Evolutionary conservation across 1,140 invertebrate genomes (phyloP), one percentile per base, ranked within the genome.

Genomic region (Megalopta genalis): DNA sequence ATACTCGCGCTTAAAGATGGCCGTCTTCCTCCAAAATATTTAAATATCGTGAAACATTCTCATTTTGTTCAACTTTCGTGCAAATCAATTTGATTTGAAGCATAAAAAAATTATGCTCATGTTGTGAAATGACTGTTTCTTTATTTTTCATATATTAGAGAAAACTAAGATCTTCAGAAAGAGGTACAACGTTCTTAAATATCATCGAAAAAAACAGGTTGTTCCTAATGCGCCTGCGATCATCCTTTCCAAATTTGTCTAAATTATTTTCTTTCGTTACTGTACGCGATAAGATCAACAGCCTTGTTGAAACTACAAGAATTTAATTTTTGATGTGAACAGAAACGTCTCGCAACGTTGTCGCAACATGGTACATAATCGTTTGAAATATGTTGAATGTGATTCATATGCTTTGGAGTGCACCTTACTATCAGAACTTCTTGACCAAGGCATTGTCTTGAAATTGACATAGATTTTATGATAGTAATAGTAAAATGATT

Each of bases 1-100:
- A 90, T 89, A 81, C 71, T 77, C 76, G 60, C 68, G 59, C 89
- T 88, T 86, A 89, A 91, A 91, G 85, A 91, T 91, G 89, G 89
- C 89, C 69, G 85, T 78, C 83, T 82, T 85, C 81, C 83, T 85
- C 83, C 85, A 67, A 84, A 88, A 88, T 87, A 82, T 83, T 87
- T 54, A 80, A 80, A 86, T 25, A 25, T 46, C 57, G n/a, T 16
- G 32, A 66, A 77, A 54, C 62, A 54, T 59, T 69, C 65, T 68
- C 54, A 46, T 46, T 68, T 59, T 32, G 37, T 80, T 67, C 57
- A 25, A 57, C 66, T 72, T 74, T 79, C 69, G 57, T 10, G 64
- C 42, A 23, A 23, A 12, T 54, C 9, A 52, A 84, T 67, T 60
- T 46, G 81, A 69, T 69, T 73, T 72, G 73, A 63, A 27, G 59